phyloP scores from a whole-genome alignment of 2,888 invertebrate genomes.

The Ophion slaviceki region DNA sequence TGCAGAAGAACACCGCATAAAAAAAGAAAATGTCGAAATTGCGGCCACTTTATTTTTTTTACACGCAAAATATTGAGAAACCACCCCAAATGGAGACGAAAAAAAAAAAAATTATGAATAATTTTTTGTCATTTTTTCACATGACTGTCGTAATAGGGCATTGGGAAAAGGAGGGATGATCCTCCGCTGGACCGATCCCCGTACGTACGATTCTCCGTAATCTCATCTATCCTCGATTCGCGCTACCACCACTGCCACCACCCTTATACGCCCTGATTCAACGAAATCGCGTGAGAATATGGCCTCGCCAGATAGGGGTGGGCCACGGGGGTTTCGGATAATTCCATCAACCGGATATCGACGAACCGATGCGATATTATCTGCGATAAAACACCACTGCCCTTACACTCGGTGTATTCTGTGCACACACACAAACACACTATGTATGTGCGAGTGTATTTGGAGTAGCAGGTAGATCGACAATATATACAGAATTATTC shows the following conservation, averaged over 20 bases:
- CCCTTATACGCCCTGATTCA: slow-evolving; percentile 66
- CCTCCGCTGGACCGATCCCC: slow-evolving; percentile 18
- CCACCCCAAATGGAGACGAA: too few species aligned
- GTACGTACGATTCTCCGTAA: slow-evolving; percentile 34
- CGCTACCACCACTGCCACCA: not conserved
- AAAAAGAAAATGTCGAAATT: not conserved
- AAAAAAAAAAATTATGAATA: too few species aligned
- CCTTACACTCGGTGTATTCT: slow-evolving; percentile 6
- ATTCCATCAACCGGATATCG: slow-evolving; percentile 76
- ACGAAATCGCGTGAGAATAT: slow-evolving; percentile 76
- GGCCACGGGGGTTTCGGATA: slow-evolving; percentile 65
- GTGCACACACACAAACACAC: not conserved
- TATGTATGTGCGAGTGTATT: slow-evolving; percentile 11
- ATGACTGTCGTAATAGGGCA: too few species aligned
- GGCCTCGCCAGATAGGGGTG: slow-evolving; percentile 69
- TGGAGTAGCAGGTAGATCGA: slow-evolving; percentile 24
- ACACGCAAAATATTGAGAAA: not conserved
- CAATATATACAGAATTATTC: slow-evolving; percentile 21
- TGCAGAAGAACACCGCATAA: not conserved
- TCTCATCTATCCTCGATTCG: slow-evolving; percentile 39
- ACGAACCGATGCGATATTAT: slow-evolving; percentile 66
- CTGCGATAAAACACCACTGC: slow-evolving; percentile 45
- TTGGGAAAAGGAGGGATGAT: too few species aligned
- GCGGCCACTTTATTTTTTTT: not conserved
- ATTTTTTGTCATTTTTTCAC: too few species aligned